These are phyloP conservation scores for Spatulosminthurus flaviceps DNA, from an alignment of 2,888 invertebrate genomes.

Conservation along the genomic window DNA sequence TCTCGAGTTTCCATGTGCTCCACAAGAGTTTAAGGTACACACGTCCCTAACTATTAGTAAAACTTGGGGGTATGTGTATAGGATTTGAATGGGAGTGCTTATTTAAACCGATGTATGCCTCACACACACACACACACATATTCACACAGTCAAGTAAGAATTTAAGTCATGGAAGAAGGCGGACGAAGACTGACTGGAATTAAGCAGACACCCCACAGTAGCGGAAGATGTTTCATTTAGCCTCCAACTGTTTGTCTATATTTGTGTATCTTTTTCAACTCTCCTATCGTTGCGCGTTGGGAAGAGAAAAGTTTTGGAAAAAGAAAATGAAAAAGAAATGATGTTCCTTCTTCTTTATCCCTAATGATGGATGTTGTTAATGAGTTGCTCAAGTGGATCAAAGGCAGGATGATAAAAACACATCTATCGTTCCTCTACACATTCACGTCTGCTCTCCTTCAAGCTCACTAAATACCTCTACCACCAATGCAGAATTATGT, in stretches of 20 bases:
- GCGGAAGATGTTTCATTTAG: conserved; percentile 18
- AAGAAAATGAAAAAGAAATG: conserved; percentile 19
- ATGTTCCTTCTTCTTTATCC: conserved; percentile 11
- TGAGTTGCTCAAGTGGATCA: conserved; percentile 45
- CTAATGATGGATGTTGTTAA: conserved; percentile 44
- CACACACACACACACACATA: no score
- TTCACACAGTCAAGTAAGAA: no score
- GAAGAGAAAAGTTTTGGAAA: no score
- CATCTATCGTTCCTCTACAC: no score
- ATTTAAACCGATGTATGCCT: no score
- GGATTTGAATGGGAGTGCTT: background rate
- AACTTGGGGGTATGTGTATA: background rate
- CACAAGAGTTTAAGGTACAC: background rate
- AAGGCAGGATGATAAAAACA: conserved; percentile 39
- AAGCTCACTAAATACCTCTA: no score
- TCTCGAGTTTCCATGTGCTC: conserved; percentile 39
- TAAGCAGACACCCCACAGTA: conserved; percentile 18
- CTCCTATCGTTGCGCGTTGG: no score
- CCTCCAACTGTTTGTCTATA: background rate
- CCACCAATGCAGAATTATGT: background rate
- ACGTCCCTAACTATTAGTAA: no score
- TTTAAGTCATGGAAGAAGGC: background rate
- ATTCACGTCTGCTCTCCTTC: no score
- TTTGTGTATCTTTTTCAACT: conserved; percentile 14
- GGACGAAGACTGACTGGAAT: conserved; percentile 13